Conservation (phyloP, 2,888 invertebrate genomes). For the Tyria jacobaeae region DNA sequence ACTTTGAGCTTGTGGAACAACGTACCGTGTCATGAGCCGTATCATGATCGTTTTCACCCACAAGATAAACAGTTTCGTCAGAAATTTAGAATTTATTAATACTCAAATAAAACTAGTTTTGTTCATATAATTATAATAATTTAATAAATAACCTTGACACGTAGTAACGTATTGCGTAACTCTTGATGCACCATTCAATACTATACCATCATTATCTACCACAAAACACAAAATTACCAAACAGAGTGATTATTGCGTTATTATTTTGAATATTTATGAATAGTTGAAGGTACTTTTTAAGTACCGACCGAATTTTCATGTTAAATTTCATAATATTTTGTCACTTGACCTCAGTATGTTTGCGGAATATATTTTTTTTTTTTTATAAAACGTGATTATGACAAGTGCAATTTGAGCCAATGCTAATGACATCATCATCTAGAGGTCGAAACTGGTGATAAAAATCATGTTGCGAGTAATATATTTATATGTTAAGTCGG, state of each 20-base stretch:
- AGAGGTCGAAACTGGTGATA: not conserved
- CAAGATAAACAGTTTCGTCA: slow-evolving; percentile 15
- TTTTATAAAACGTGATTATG: slow-evolving; percentile 29
- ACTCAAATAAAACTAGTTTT: slow-evolving; percentile 25
- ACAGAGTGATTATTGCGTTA: slow-evolving; percentile 35
- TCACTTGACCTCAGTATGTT: slow-evolving; percentile 36
- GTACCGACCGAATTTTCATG: slow-evolving; percentile 40
- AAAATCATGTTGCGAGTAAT: not conserved
- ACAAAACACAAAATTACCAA: slow-evolving; percentile 29
- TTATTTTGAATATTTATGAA: slow-evolving; percentile 40
- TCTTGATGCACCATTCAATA: slow-evolving; percentile 21
- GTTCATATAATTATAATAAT: slow-evolving; percentile 34
- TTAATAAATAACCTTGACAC: slow-evolving; percentile 42
- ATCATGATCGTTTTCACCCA: too few relatives aligned
- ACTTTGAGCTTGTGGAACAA: too few relatives aligned
- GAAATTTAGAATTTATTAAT: slow-evolving; percentile 16
- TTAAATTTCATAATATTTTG: slow-evolving; percentile 46
- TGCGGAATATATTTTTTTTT: slow-evolving; percentile 33
- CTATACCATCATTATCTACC: slow-evolving; percentile 14
- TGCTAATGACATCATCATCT: slow-evolving; percentile 8
- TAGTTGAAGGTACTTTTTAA: slow-evolving; percentile 33
- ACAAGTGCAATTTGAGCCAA: slow-evolving; percentile 36
- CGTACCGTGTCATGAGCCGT: too few relatives aligned
- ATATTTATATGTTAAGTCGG: not conserved
- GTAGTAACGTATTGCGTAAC: slow-evolving; percentile 27